These are phyloP conservation scores for Aurelia coerulea DNA, from an alignment of 30 jellyfish, hydroid and myxozoan genomes.

Conservation along the genomic window DNA sequence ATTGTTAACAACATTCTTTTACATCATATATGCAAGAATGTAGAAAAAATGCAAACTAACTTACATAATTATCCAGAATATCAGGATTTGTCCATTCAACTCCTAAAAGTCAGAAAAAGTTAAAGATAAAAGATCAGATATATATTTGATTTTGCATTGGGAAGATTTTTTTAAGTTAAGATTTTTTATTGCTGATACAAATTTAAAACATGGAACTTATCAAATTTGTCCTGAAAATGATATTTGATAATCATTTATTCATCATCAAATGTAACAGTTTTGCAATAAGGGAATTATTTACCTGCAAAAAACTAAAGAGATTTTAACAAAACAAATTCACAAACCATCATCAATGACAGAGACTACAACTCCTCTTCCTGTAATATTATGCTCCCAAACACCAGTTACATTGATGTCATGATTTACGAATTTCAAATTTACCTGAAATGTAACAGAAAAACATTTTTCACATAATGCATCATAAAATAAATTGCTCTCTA, in stretches of 20 bases:
- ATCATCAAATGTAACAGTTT: too few species aligned
- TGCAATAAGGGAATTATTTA: too few species aligned
- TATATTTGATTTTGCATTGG: too few species aligned
- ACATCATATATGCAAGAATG: not conserved
- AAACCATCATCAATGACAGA: conserved; percentile 99
- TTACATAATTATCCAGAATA: conserved; percentile 92
- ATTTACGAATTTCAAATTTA: conserved; percentile 93
- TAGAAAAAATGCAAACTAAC: not conserved
- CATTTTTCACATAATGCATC: not conserved
- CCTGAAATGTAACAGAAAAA: conserved; percentile 54
- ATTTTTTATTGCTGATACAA: too few species aligned
- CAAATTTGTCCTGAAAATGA: too few species aligned
- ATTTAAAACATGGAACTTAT: too few species aligned
- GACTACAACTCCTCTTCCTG: conserved; percentile 99
- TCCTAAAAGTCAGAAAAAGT: conserved; percentile 50
- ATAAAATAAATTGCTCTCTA: too few species aligned
- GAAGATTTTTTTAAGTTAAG: too few species aligned
- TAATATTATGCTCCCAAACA: conserved; percentile 95
- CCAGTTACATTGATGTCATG: conserved; percentile 99
- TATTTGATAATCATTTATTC: too few species aligned
- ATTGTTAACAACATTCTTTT: not conserved
- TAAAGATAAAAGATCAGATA: too few species aligned
- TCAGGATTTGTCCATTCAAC: conserved; percentile 99
- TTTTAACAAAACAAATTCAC: not conserved
- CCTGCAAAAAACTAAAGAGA: too few species aligned